Conservation (phyloP, 2,113 vertebrate species). For the Pterocles burchelli region DNA sequence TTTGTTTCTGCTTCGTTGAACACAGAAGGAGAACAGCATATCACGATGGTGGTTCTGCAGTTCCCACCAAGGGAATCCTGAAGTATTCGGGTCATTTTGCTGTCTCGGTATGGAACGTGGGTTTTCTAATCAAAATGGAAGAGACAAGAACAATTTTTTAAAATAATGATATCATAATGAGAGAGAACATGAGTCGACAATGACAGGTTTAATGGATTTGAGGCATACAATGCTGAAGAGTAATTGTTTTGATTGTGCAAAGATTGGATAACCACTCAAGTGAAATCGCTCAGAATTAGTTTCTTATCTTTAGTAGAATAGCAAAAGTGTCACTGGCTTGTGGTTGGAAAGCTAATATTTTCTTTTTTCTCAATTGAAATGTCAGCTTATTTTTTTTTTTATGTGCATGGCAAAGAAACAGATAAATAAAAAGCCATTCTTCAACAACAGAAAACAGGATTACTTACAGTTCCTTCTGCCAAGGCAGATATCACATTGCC, state of each 20-base stretch:
- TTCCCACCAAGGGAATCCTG: slow-evolving; percentile 95
- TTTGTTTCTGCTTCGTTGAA: slow-evolving; percentile 95
- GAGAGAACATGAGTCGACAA: accelerated
- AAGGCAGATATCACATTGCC: slow-evolving; percentile 96
- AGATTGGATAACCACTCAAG: background rate
- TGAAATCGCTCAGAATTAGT: background rate
- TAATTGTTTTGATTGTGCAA: background rate
- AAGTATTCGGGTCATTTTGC: slow-evolving; percentile 96
- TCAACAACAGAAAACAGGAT: slow-evolving; percentile 1
- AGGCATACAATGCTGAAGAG: background rate
- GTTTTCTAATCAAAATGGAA: slow-evolving; percentile 79
- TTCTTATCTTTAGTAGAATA: background rate
- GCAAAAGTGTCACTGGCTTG: background rate
- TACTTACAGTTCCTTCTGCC: slow-evolving; percentile 91
- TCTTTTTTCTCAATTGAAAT: background rate
- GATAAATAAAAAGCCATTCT: background rate
- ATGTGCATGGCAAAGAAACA: background rate
- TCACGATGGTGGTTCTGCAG: slow-evolving; percentile 94
- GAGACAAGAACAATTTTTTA: background rate
- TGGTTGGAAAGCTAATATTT: background rate
- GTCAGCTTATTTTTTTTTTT: background rate
- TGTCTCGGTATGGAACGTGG: slow-evolving; percentile 93
- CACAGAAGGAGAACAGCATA: slow-evolving; percentile 92
- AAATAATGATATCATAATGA: accelerated
- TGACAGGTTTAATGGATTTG: background rate